phyloP scores from a whole-genome alignment of 2,888 invertebrate species.

The Neria commutata region DNA sequence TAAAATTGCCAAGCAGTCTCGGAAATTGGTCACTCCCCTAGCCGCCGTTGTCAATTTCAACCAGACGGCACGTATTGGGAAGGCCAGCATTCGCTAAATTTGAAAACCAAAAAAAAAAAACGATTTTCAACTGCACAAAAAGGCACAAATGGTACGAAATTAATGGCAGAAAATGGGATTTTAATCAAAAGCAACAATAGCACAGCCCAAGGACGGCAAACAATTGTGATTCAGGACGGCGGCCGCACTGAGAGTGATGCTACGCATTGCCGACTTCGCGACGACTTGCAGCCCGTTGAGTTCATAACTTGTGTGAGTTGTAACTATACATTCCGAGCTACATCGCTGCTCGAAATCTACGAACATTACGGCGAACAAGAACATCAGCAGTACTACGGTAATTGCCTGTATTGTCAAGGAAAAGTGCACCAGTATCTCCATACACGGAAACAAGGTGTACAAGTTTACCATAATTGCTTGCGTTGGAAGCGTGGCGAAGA shows the following conservation, averaged over 20 bases:
- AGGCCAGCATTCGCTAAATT: too few relatives aligned
- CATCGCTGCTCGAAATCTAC: slow-evolving; percentile 47
- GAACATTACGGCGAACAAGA: slow-evolving; percentile 48
- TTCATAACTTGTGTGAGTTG: slow-evolving; percentile 51
- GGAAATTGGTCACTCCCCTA: too few relatives aligned
- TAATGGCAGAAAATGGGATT: slow-evolving; percentile 37
- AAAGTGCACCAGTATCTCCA: slow-evolving; percentile 47
- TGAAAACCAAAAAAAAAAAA: too few relatives aligned
- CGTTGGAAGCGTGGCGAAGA: slow-evolving; percentile 45
- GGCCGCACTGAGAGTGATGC: slow-evolving; percentile 55
- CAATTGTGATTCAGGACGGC: slow-evolving; percentile 18
- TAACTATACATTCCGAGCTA: slow-evolving; percentile 35
- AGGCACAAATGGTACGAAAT: too few relatives aligned
- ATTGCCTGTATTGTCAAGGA: slow-evolving; percentile 54
- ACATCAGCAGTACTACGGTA: slow-evolving; percentile 34
- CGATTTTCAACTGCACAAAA: too few relatives aligned
- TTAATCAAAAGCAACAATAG: slow-evolving; percentile 27
- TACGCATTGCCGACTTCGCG: slow-evolving; percentile 49
- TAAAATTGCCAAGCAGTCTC: too few relatives aligned
- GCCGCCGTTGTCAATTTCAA: too few relatives aligned
- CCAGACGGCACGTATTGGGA: too few relatives aligned
- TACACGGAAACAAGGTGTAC: slow-evolving; percentile 22
- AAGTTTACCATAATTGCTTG: slow-evolving; percentile 53
- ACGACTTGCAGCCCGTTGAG: slow-evolving; percentile 41
- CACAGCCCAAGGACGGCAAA: not conserved